Conservation (phyloP, 1,140 invertebrate species). For the Bombus pyrosoma region DNA sequence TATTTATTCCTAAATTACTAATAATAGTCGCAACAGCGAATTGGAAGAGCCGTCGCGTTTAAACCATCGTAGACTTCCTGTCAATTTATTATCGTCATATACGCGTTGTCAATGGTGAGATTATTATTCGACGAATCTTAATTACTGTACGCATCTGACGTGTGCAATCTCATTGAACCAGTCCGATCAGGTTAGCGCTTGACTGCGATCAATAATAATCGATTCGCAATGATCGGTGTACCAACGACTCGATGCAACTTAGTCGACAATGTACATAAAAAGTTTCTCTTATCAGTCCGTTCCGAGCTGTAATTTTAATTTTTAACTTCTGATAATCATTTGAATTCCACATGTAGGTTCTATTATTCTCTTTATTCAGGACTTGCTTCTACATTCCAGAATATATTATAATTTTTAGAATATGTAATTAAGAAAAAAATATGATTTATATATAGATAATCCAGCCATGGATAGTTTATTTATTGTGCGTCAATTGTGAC, state of each 20-base stretch:
- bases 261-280: background rate
- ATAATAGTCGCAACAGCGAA: too few relatives aligned
- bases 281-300: background rate
- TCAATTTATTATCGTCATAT: background rate
- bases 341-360: too few relatives aligned
- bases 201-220: conserved; percentile 4
- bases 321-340: too few relatives aligned
- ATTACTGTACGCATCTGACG: background rate
- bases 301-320: background rate
- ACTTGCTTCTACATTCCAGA: background rate
- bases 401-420: background rate
- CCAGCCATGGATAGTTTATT: background rate
- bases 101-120: background rate
- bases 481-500: background rate
- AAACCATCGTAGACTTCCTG: background rate
- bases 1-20: background rate
- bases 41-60: background rate
- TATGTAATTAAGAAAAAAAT: background rate
- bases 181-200: background rate
- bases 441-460: background rate
- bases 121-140: conserved; percentile 17
- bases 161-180: background rate
- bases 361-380: background rate
- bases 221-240: background rate
- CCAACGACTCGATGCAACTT: too few relatives aligned